A percentile compares a stretch with the other conserved stretches of the same genome.
Conservation (phyloP, 2,888 invertebrate genomes). For the Nephrotoma appendiculata region DNA sequence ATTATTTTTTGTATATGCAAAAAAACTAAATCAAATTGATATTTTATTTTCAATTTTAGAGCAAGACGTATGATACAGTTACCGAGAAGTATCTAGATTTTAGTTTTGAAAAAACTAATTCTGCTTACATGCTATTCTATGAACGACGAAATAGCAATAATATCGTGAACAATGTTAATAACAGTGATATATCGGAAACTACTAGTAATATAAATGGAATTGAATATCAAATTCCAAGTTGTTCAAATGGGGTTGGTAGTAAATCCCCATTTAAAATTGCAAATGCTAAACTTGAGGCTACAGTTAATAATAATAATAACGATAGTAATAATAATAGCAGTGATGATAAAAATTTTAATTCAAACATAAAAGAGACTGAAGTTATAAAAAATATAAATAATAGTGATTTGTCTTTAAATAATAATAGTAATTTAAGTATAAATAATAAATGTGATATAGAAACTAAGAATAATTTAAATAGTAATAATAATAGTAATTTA, state of each 20-base stretch:
- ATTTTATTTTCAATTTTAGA: conserved; percentile 38
- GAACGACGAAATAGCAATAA: conserved; percentile 48
- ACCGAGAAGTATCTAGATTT: conserved; percentile 96
- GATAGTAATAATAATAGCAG: conserved; percentile 2
- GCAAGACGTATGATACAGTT: conserved; percentile 91
- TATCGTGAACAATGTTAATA: conserved; percentile 10
- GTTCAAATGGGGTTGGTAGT: background rate
- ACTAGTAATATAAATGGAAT: conserved; percentile 21
- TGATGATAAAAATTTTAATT: background rate
- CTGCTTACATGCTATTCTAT: conserved; percentile 95
- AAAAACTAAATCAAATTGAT: background rate
- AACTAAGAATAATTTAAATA: conserved; percentile 16
- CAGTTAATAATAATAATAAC: background rate
- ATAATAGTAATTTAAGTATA: conserved; percentile 11
- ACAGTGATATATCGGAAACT: conserved; percentile 11
- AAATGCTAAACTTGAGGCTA: conserved; percentile 7
- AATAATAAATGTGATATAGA: conserved; percentile 28
- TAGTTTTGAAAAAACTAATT: conserved; percentile 94
- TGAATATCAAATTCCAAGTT: conserved; percentile 13
- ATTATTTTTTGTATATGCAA: conserved; percentile 14
- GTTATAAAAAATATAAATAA: conserved; percentile 7
- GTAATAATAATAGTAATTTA: conserved; percentile 9
- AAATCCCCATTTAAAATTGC: background rate
- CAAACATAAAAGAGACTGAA: conserved; percentile 14
- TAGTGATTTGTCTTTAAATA: conserved; percentile 8